Base-by-base conservation (phyloP, 2,797 vertebrate species). In the Arnoldichthys spilopterus region DNA sequence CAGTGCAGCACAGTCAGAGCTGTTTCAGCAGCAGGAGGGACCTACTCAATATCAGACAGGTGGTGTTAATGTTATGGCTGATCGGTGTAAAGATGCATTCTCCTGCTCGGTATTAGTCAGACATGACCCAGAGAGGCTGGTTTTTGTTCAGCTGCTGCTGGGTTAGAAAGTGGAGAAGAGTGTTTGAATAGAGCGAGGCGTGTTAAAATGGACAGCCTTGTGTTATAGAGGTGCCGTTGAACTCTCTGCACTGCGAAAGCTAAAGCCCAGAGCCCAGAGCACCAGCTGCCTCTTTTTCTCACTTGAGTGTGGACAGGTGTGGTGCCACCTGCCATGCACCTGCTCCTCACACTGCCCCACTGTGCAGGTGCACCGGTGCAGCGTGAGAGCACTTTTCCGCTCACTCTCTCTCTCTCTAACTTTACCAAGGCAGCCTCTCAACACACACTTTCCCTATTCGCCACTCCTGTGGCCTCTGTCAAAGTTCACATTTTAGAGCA, bases 261-360 rank as follows among this genome's bases (percentile, higher is more conserved):
- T 20, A 79, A 83, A 74, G 75, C 79, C 83, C 82, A 26, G 61
- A 74, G 75, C 79, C 83, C 82, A 26, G 61, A 71, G 61, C 64
- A 67, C 82, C 84, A 85, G 84, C 82, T 85, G 84, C 82, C 84
- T 84, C 77, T 73, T 51, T 69, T 66, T 85, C 84, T 83, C 82
- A 85, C 79, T 79, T 83, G 72, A 82, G 74, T 78, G 82, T 77
- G 82, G 79, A 85, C 83, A 82, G 84, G 83, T 83, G 83, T 83
- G 79, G 61, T 78, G 79, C 85, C 85, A 86, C 85, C 85, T 86
- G 85, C 81, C 85, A 85, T 24, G 85, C 85, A 86, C 83, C 85
- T 86, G 85, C 82, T 86, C 77, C 77, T 78, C 68, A 6, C 68
- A 28, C 78, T 70, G 72, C 72, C 79, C 81, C 70, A 77, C 83